Conservation (phyloP, 2,888 invertebrate genomes). For the Nephrotoma flavescens region DNA sequence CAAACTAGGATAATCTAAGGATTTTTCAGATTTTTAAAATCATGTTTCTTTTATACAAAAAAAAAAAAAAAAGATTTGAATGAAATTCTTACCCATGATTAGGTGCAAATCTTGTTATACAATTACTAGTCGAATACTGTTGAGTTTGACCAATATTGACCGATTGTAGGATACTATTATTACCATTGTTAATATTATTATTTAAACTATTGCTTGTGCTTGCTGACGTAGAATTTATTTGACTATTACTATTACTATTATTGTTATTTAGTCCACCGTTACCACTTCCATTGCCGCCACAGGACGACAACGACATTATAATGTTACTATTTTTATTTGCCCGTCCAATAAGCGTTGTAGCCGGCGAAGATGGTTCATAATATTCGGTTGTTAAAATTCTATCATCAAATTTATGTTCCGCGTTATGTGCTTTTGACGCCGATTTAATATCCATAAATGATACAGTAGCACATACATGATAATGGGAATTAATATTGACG, state of each 20-base stretch:
- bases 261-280: background rate
- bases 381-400: conserved; percentile 78
- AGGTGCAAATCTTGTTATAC: conserved; percentile 31
- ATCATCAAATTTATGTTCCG: conserved; percentile 79
- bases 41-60: background rate
- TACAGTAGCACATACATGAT: conserved; percentile 58
- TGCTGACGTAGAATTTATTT: background rate
- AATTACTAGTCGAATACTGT: background rate
- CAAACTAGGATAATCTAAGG: background rate
- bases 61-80: background rate
- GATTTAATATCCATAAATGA: conserved; percentile 96
- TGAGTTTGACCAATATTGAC: background rate
- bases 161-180: background rate
- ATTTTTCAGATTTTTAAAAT: background rate
- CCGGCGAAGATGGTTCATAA: conserved; percentile 63
- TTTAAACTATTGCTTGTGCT: background rate
- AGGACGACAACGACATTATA: background rate
- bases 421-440: conserved; percentile 84
- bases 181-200: background rate
- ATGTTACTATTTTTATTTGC: conserved; percentile 6
- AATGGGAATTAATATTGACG: conserved; percentile 2
- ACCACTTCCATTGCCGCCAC: background rate
- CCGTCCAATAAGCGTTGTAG: conserved; percentile 32
- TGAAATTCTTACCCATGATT: conserved; percentile 36
- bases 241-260: conserved; percentile 3